phyloP scores from a whole-genome alignment of 2,888 invertebrate genomes.

The Leptinotarsa rubiginosa region DNA sequence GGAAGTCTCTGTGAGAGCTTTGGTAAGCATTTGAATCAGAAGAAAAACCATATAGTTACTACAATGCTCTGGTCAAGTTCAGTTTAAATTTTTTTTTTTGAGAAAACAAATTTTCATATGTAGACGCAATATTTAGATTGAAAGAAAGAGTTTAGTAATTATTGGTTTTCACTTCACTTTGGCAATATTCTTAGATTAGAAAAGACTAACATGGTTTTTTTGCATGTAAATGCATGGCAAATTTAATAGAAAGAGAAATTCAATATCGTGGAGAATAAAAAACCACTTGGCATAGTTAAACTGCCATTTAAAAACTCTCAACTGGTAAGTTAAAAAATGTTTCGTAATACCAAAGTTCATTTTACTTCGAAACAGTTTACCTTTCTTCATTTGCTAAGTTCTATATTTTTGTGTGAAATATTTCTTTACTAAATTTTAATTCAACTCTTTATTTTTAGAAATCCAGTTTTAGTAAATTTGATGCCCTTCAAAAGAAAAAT shows the following conservation, averaged over 20 bases:
- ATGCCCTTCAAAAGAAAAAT: conserved; percentile 77
- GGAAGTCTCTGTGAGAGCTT: conserved; percentile 72
- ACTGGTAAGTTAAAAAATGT: conserved; percentile 2
- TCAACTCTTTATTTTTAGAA: conserved; percentile 70
- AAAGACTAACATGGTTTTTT: conserved; percentile 37
- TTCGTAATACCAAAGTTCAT: background rate
- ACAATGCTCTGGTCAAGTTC: conserved; percentile 10
- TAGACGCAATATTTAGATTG: background rate
- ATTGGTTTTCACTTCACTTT: conserved; percentile 26
- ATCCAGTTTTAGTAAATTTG: conserved; percentile 82
- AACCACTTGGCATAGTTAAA: conserved; percentile 43
- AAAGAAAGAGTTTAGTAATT: background rate
- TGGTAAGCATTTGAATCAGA: conserved; percentile 69
- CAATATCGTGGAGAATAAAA: conserved; percentile 48
- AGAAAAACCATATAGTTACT: conserved; percentile 13
- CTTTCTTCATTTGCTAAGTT: background rate
- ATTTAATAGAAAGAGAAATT: conserved; percentile 57
- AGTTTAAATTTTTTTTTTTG: background rate
- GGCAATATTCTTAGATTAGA: conserved; percentile 25
- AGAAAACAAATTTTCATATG: no score
- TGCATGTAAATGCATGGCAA: conserved; percentile 55
- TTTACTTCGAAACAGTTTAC: background rate
- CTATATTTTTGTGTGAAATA: background rate
- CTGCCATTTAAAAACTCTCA: conserved; percentile 43
- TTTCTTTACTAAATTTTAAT: background rate